A percentile compares a stretch with the other conserved stretches of the same genome.
Conservation (phyloP, 2,888 invertebrate species). For the Drosophila leonis region DNA sequence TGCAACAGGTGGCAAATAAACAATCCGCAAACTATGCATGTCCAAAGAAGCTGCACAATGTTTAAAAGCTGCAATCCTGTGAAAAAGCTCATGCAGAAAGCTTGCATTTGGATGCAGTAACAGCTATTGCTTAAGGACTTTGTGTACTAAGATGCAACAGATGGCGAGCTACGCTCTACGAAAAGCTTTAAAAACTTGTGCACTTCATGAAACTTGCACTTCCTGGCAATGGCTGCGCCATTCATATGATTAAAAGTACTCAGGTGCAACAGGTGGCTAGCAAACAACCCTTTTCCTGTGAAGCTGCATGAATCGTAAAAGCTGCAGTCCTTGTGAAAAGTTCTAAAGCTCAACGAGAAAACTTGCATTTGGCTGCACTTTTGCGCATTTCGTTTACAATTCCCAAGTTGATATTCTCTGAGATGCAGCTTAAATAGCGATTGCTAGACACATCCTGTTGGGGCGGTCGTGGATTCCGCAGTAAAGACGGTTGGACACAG, state of each 20-base stretch:
- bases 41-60: not conserved
- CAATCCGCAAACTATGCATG: not conserved
- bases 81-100: not conserved
- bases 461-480: conserved; percentile 82
- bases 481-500: conserved; percentile 78
- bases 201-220: not conserved
- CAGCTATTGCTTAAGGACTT: not conserved
- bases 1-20: not conserved
- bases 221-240: not conserved
- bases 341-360: conserved; percentile 40
- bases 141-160: not conserved
- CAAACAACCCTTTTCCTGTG: conserved; percentile 4
- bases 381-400: conserved; percentile 43
- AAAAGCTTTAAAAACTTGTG: not conserved
- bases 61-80: conserved; percentile 1
- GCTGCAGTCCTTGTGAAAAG: conserved; percentile 47
- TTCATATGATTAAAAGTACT: not conserved
- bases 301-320: not conserved
- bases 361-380: conserved; percentile 46
- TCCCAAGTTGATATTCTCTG: conserved; percentile 66
- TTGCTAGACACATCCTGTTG: conserved; percentile 13
- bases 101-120: conserved; percentile 2
- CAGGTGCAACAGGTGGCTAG: conserved; percentile 1
- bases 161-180: not conserved
- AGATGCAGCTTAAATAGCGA: conserved; percentile 56